phyloP scores from a whole-genome alignment of 2,797 vertebrate genomes.

The Florisuga fusca region DNA sequence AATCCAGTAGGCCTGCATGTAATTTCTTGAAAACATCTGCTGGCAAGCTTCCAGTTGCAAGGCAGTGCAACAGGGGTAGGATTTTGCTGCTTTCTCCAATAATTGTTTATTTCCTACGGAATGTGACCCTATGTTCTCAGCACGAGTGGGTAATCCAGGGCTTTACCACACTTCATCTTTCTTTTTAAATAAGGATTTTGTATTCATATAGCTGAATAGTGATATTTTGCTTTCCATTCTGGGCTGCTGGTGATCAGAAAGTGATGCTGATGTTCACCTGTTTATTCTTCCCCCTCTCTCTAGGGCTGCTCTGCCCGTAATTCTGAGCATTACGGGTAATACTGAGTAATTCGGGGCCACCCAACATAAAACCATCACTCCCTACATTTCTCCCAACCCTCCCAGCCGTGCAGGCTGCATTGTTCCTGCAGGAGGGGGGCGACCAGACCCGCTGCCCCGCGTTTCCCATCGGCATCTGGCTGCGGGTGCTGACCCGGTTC shows the following conservation, averaged over 20 bases:
- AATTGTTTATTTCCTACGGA: not conserved
- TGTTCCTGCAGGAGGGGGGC: conserved; percentile 59
- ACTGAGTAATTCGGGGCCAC: conserved; percentile 43
- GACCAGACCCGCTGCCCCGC: conserved; percentile 77
- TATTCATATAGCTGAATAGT: not conserved
- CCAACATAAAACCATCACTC: conserved; percentile 60
- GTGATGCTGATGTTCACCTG: not conserved
- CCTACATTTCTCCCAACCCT: conserved; percentile 32
- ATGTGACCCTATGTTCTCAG: not conserved
- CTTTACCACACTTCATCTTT: not conserved
- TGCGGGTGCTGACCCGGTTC: not conserved
- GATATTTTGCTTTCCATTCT: not conserved
- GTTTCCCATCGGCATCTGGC: conserved; percentile 72
- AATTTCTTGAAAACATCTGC: not conserved
- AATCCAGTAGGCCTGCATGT: not conserved
- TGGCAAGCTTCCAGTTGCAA: not conserved
- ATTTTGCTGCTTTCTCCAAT: not conserved
- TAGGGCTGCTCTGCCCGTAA: not conserved
- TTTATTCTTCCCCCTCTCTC: not conserved
- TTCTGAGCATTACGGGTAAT: no score
- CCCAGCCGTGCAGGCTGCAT: conserved; percentile 64
- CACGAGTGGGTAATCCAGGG: not conserved
- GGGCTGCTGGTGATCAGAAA: not conserved
- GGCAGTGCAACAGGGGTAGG: rapidly evolving
- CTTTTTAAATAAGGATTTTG: not conserved